A percentile compares a stretch with the other conserved stretches of the same genome.
These are phyloP conservation scores for Speoplatyrhinus poulsoni DNA, from an alignment of 2,113 vertebrate species.

Conservation along the genomic window DNA sequence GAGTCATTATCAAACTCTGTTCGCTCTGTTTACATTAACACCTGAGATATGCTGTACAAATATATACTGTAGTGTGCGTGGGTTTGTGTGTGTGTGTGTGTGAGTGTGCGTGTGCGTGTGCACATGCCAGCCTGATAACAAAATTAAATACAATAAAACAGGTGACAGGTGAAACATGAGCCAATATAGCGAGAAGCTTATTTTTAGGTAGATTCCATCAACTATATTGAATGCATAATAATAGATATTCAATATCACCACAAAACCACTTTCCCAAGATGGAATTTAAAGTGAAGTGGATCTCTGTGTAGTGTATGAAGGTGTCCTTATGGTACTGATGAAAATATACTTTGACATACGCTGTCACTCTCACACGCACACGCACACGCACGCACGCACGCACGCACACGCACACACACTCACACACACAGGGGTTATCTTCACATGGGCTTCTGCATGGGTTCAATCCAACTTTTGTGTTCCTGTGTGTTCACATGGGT, in stretches of 20 bases:
- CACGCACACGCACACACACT: slow-evolving; percentile 4
- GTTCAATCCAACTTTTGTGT: too few species aligned
- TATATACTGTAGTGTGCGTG: neutral
- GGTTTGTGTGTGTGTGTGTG: neutral
- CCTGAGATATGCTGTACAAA: too few species aligned
- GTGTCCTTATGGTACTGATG: neutral
- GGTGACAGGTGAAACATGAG: neutral
- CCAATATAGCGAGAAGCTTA: neutral
- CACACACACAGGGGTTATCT: slow-evolving; percentile 4
- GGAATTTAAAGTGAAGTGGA: too few species aligned
- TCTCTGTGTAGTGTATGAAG: too few species aligned
- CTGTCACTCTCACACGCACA: slow-evolving; percentile 6
- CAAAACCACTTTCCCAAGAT: neutral
- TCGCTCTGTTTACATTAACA: too few species aligned
- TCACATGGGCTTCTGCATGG: too few species aligned
- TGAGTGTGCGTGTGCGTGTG: neutral
- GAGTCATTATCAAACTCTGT: too few species aligned
- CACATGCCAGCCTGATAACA: neutral
- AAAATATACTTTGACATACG: neutral
- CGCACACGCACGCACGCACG: neutral
- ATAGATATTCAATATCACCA: neutral
- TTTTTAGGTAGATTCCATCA: neutral
- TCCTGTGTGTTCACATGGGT: too few species aligned
- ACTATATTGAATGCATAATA: slow-evolving; percentile 14
- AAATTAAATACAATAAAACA: slow-evolving; percentile 11